Base-by-base conservation (phyloP, 2,888 invertebrate genomes). In the Rhagophthalmus giganteus region DNA sequence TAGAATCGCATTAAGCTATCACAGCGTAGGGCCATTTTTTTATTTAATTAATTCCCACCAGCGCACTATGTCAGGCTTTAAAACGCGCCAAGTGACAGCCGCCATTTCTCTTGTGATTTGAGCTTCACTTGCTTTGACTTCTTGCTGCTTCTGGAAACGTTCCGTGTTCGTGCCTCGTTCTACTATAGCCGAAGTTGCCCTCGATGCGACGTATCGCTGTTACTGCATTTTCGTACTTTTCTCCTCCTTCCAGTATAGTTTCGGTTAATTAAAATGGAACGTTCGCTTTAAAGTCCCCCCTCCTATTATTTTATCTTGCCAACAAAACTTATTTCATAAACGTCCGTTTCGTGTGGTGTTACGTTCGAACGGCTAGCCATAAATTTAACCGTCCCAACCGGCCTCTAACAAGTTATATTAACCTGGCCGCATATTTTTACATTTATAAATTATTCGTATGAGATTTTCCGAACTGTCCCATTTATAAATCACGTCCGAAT, bases 31-130 rank as follows among this genome's bases (percentile, higher is more conserved):
- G 62, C 64, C 62, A 66, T 69, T 71, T 70, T 69, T 71, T 70
- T 65, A 66, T 73, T 71, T 71, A 73, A 73, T 73, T 73, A 72
- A 73, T 72, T 73, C 68, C 66, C 68, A 67, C 68, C 69, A 67
- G 70, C 66, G 68, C 61, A 71, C 68, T 72, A 71, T 68, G 72
- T 71, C 72, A 71, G 63, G 72, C 70, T 73, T 72, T 73, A 71
- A 70, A 70, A 69, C 68, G 62, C 67, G 66, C 59, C 62, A 65
- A 69, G 67, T 72, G 72, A 73, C 72, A 69, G 68, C 59, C 61
- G 63, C 70, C 63, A 70, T 71, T 72, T 69, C 67, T 71, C 71
- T 71, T 64, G 60, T 57, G 63, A 66, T 67, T 63, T 63, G 60
- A 64, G 62, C 59, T 61, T 57, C 58, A 53, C 59, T 60, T 59